phyloP scores from a whole-genome alignment of 2,888 invertebrate genomes.

The Aleiodes alternator region DNA sequence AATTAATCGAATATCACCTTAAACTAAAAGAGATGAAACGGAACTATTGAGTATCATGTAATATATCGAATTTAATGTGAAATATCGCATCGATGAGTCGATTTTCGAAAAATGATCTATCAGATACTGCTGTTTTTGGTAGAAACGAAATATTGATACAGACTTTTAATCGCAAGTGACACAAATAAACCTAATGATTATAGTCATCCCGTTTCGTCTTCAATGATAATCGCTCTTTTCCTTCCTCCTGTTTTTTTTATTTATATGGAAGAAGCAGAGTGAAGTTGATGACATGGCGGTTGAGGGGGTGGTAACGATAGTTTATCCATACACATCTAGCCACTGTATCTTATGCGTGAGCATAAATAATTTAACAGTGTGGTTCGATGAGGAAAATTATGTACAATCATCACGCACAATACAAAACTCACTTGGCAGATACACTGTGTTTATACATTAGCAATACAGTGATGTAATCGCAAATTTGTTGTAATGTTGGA shows the following conservation, averaged over 20 bases:
- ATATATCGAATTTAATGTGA: too few species aligned
- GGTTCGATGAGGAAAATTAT: constrained; percentile 31
- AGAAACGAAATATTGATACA: too few species aligned
- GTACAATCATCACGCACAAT: constrained; percentile 23
- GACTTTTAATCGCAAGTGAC: constrained; percentile 49
- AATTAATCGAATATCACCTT: too few species aligned
- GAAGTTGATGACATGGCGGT: background rate
- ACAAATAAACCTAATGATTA: constrained; percentile 50
- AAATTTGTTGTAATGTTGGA: background rate
- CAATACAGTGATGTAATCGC: constrained; percentile 24
- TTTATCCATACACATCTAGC: constrained; percentile 36
- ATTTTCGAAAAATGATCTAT: too few species aligned
- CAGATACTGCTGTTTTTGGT: too few species aligned
- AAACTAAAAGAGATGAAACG: too few species aligned
- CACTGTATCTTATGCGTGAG: constrained; percentile 26
- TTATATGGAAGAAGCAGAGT: background rate
- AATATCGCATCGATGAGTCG: too few species aligned
- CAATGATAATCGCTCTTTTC: constrained; percentile 14
- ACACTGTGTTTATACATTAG: constrained; percentile 14
- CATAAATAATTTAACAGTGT: constrained; percentile 47
- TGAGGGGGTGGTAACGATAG: constrained; percentile 6
- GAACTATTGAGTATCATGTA: too few species aligned
- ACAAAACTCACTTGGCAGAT: constrained; percentile 21
- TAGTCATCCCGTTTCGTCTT: constrained; percentile 11
- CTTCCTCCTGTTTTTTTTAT: constrained; percentile 13